phyloP scores from a whole-genome alignment of 2,113 vertebrate genomes.

The Protobothrops mucrosquamatus region DNA sequence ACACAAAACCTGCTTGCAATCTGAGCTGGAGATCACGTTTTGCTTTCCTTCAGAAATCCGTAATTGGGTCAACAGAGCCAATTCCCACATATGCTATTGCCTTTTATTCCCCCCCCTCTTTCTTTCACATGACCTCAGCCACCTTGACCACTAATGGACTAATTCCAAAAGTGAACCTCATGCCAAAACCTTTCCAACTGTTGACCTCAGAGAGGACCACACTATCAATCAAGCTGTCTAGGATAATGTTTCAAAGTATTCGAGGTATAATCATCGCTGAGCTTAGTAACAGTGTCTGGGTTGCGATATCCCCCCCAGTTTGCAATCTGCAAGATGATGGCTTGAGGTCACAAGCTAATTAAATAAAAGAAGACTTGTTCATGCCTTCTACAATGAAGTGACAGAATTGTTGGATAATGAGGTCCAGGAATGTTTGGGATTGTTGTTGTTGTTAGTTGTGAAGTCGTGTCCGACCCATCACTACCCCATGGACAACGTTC shows the following conservation, averaged over 20 bases:
- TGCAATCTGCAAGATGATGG: not conserved
- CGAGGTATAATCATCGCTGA: not conserved
- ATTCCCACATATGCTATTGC: not conserved
- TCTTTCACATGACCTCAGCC: not conserved
- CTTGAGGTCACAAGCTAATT: not conserved
- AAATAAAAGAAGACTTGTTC: not conserved
- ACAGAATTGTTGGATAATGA: not conserved
- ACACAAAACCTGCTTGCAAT: no score
- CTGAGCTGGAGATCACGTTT: no score
- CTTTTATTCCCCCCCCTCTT: not conserved
- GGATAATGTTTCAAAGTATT: not conserved
- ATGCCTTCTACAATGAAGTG: not conserved
- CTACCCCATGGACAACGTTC: no score
- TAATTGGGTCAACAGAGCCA: not conserved
- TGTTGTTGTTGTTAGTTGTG: no score
- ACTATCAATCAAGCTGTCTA: not conserved
- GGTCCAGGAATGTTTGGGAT: not conserved
- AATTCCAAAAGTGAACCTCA: not conserved
- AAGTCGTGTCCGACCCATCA: no score
- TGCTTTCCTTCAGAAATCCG: not conserved
- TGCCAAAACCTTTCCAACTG: not conserved
- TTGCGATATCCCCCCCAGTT: not conserved
- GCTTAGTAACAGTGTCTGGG: not conserved
- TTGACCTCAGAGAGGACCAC: not conserved
- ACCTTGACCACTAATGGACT: not conserved